Base-by-base conservation (phyloP, 2,113 vertebrate genomes). In the Rhombomys opimus region DNA sequence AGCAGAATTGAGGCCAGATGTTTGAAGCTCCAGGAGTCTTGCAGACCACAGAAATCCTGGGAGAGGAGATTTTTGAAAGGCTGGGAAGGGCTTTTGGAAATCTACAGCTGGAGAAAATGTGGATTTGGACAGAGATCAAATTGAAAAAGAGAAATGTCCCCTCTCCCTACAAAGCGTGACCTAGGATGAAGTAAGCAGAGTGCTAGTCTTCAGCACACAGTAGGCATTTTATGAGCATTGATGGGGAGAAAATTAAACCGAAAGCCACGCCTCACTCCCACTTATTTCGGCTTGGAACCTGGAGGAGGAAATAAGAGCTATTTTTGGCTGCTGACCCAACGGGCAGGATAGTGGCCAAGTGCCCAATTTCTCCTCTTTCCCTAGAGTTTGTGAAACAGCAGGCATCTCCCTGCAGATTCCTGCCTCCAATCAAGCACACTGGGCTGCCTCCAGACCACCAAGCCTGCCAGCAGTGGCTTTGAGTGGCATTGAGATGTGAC, bases 301-400 rank as follows among this genome's bases (percentile, higher is more conserved):
- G 3, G 41, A 70, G 32, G 23, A 94, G 61, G 88, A 96, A 95
- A 46, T 11, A 65, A 76, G 46, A 95, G 90, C 90, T 87, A 54
- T 92, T 95, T 52, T 2, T 41, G 63, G 86, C 54, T 18, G 17
- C 41, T 87, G 90, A 94, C 61, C 86, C 81, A 90, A 67, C 35
- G 9, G 35, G 38, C 1, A 5, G 93, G 76, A 72, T 0, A 17
- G 80, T 0, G 30, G 75, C 70, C 95, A 84, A 54, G 32, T 18
- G 75, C 95, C 89, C 54, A 0, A 10, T 50, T 65, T 50, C 52
- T 65, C 77, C 63, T 35, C 50, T 32, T 89, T 10, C n/a, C 84
- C 57, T 84, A 6, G 25, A 82, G 22, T 68, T 46, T 32, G 50
- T 61, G 20, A 52, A 63, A 78, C 5, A n/a, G 57, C 11, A 14